Evolutionary conservation across 1,140 invertebrate genomes (phyloP).

Genomic region (Papilio xuthus): DNA sequence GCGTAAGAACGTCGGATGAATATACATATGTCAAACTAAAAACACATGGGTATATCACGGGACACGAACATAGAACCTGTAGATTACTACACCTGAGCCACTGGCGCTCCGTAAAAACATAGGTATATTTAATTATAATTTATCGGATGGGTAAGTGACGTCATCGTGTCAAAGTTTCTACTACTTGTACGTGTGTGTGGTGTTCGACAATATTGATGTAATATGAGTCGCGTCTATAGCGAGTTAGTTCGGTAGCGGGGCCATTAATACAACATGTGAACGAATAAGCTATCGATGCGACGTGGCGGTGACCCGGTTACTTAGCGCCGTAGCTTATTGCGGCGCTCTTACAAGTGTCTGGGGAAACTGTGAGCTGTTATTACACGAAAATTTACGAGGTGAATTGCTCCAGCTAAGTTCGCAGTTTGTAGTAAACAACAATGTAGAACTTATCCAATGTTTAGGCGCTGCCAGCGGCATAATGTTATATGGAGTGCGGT

Average conservation of each 20-base stretch:
- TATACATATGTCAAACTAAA: too few relatives aligned
- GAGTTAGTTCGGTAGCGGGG: slow-evolving; percentile 30
- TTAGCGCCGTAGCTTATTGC: slow-evolving; percentile 63
- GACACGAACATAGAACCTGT: too few relatives aligned
- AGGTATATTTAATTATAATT: not conserved
- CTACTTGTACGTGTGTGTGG: not conserved
- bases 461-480: slow-evolving; percentile 52
- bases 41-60: too few relatives aligned
- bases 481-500: slow-evolving; percentile 62
- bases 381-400: slow-evolving; percentile 76
- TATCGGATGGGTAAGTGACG: not conserved
- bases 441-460: slow-evolving; percentile 73
- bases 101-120: too few relatives aligned
- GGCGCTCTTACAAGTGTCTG: slow-evolving; percentile 74
- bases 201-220: slow-evolving; percentile 29
- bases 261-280: slow-evolving; percentile 53
- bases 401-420: slow-evolving; percentile 71
- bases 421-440: slow-evolving; percentile 76
- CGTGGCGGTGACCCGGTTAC: slow-evolving; percentile 53
- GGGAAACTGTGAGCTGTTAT: slow-evolving; percentile 77
- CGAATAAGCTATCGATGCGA: slow-evolving; percentile 52
- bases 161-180: not conserved
- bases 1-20: too few relatives aligned
- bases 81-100: too few relatives aligned
- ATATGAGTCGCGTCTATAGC: slow-evolving; percentile 26